Percentiles rank a stretch among this genome's conserved stretches.
These are phyloP conservation scores for Myiagra hebetior DNA, from an alignment of 2,113 vertebrate species.

Conservation along the genomic window DNA sequence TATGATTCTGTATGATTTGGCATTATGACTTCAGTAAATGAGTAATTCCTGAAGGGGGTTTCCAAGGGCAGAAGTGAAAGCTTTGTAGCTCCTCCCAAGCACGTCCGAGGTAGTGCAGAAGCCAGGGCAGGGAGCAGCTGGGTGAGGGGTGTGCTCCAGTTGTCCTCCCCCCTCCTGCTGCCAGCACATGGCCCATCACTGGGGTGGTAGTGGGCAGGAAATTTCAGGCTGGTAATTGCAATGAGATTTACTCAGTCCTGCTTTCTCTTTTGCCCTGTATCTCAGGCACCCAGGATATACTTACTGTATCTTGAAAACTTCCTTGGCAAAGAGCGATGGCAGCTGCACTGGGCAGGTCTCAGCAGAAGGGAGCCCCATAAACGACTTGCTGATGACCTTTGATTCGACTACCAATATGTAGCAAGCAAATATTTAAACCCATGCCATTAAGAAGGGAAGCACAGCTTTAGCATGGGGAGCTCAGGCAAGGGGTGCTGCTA, in stretches of 20 bases:
- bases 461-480: neutral
- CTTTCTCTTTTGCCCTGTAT: rapidly evolving
- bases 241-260: neutral
- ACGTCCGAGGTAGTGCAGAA: rapidly evolving
- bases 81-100: neutral
- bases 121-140: neutral
- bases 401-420: neutral
- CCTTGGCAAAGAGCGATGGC: neutral
- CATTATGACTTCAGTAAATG: neutral
- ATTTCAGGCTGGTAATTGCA: neutral
- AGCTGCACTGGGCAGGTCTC: neutral
- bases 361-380: neutral
- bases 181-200: neutral
- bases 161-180: neutral
- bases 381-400: neutral
- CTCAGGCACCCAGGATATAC: neutral
- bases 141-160: neutral
- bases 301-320: neutral
- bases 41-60: neutral
- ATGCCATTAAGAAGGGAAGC: neutral
- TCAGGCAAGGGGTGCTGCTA: neutral
- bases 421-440: conserved; percentile 38
- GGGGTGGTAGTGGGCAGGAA: neutral
- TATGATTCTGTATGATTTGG: neutral
- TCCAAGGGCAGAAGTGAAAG: neutral